Conservation (phyloP, 1,140 invertebrate species). For the Melitaea cinxia region DNA sequence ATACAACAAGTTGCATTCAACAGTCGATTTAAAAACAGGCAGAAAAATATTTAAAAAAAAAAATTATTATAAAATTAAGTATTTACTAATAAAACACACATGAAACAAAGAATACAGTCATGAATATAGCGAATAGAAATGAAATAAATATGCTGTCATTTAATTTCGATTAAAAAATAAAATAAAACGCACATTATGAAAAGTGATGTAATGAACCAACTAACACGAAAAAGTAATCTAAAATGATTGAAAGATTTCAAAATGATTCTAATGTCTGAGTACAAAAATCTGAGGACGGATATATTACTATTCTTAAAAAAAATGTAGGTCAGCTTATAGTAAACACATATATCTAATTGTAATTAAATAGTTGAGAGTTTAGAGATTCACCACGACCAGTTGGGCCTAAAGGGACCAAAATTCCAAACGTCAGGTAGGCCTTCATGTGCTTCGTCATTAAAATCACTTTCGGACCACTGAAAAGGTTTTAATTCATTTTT, state of each 20-base stretch:
- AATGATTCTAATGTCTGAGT: constrained; percentile 5
- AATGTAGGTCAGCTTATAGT: constrained; percentile 4
- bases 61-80: neutral
- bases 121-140: neutral
- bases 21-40: neutral
- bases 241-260: neutral
- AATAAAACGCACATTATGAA: neutral
- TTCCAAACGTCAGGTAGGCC: constrained; percentile 74
- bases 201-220: neutral
- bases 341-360: constrained; percentile 12
- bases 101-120: neutral
- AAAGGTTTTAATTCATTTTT: constrained; percentile 70
- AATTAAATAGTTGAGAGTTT: constrained; percentile 1
- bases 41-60: neutral
- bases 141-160: neutral
- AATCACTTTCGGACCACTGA: constrained; percentile 74
- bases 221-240: neutral
- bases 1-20: neutral
- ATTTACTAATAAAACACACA: neutral
- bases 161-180: neutral
- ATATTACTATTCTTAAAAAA: constrained; percentile 10
- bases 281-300: constrained; percentile 26
- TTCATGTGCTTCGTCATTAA: constrained; percentile 55
- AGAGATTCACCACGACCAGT: constrained; percentile 75
- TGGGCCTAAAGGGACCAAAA: constrained; percentile 64